A percentile compares a stretch with the other conserved stretches of the same genome.
These are phyloP conservation scores for Trissonchulus latispiculum DNA, from an alignment of 2,888 invertebrate species.

Conservation along the genomic window DNA sequence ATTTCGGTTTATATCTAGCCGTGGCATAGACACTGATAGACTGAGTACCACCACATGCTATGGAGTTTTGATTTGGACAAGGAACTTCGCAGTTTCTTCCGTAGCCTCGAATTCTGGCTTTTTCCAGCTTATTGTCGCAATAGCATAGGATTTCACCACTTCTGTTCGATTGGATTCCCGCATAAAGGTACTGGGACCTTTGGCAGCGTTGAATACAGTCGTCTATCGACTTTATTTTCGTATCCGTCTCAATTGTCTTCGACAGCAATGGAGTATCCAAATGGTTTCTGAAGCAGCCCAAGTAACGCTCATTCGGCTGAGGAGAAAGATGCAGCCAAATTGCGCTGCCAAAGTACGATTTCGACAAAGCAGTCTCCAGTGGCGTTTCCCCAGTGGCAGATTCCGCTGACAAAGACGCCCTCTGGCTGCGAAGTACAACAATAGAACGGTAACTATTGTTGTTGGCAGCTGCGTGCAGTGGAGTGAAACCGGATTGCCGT, in stretches of 20 bases:
- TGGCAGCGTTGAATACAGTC: not conserved
- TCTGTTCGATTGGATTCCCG: not conserved
- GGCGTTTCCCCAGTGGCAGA: not conserved
- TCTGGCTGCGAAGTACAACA: not conserved
- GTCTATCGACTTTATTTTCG: no score
- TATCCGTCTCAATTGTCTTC: not conserved
- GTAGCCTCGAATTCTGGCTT: not conserved
- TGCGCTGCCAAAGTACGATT: not conserved
- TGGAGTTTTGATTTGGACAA: not conserved
- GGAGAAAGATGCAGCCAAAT: not conserved
- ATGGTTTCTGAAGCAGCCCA: not conserved
- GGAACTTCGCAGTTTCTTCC: not conserved
- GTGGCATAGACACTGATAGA: not conserved
- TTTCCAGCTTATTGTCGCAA: not conserved
- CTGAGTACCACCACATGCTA: not conserved
- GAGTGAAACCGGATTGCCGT: no score
- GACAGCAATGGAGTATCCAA: not conserved
- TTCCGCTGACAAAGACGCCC: not conserved
- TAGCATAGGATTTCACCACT: not conserved
- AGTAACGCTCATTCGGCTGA: not conserved
- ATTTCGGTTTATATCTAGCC: not conserved
- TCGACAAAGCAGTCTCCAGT: not conserved
- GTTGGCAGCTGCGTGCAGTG: not conserved
- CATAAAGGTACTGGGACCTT: not conserved
- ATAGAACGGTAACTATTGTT: not conserved